Conservation (phyloP, 92 coral and sea anemone species). For the Zoanthus sociatus region DNA sequence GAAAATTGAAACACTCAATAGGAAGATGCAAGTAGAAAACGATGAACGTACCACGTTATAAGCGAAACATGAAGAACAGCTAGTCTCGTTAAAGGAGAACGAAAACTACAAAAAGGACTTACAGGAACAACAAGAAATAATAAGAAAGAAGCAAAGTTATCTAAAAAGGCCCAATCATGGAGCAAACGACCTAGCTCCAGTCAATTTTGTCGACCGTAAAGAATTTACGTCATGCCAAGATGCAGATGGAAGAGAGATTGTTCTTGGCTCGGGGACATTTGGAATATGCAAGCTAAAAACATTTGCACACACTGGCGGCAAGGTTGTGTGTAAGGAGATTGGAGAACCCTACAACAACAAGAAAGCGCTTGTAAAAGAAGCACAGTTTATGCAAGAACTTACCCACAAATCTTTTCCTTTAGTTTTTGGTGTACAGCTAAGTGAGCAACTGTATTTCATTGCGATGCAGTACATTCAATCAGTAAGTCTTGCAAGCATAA, state of each 20-base stretch:
- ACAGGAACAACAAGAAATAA: neutral
- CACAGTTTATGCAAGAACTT: slow-evolving; percentile 7
- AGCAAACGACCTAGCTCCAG: neutral
- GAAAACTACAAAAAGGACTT: neutral
- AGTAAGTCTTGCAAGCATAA: too few relatives aligned
- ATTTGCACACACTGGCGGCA: slow-evolving; percentile 16
- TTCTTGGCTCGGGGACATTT: slow-evolving; percentile 14
- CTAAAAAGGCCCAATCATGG: neutral
- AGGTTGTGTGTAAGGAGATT: slow-evolving; percentile 7
- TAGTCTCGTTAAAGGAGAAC: slow-evolving; percentile 2
- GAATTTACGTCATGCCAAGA: neutral
- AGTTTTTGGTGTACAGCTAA: neutral
- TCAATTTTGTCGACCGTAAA: neutral
- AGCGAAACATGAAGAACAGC: neutral
- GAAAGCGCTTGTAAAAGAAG: neutral
- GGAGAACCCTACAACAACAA: neutral
- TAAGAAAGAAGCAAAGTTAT: neutral
- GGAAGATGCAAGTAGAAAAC: neutral
- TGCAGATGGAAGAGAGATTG: slow-evolving; percentile 1
- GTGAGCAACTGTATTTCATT: neutral
- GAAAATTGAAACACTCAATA: neutral
- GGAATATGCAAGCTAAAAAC: neutral
- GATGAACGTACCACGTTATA: neutral
- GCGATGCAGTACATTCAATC: too few relatives aligned
- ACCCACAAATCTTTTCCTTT: slow-evolving; percentile 21